Evolutionary conservation across 2,888 invertebrate genomes (phyloP), one percentile per base, ranked within the genome.

Genomic region (Myathropa florea): DNA sequence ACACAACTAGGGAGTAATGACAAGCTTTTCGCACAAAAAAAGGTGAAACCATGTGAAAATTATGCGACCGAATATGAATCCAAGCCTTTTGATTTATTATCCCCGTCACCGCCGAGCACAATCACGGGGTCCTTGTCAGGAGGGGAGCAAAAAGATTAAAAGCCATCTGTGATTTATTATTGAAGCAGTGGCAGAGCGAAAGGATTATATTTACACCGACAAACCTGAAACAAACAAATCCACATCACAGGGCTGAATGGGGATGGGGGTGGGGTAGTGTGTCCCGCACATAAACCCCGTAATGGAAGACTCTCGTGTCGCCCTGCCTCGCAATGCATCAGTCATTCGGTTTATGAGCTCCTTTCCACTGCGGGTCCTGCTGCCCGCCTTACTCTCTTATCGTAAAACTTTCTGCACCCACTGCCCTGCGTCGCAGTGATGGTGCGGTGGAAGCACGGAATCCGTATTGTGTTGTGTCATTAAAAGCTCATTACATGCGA

Each of bases 401-500:
- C 68, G 68, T 78, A 70, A 78, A 78, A 70, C 26, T 55, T 78
- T 39, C 33, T 7, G 6, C 55, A 9, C 10, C 23, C 39, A 53
- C 18, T 10, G 33, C 10, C 33, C 33, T 33, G 12, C 33, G 10
- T 7, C 33, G 33, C 33, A 33, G 2, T 33, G 33, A 33, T 33
- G 33, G 12, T 3, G 0, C 12, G 33, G 63, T 10, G 57, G 23
- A 39, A 57, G 68, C 30, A 61, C 24, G 30, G n/a, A 9, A 39
- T 80, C 67, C 81, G 76, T 83, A 65, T 79, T 39, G 64, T 76
- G 67, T 71, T 84, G 79, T 61, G 60, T 67, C 80, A 80, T 84
- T 84, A 84, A 84, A 84, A 79, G 84, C 84, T 79, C 80, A 80
- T 84, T 84, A 79, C 80, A 80, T 63, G 75, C 75, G 75, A 80